These are phyloP conservation scores for Conomelus anceps DNA, from an alignment of 2,888 invertebrate genomes.

Conservation along the genomic window DNA sequence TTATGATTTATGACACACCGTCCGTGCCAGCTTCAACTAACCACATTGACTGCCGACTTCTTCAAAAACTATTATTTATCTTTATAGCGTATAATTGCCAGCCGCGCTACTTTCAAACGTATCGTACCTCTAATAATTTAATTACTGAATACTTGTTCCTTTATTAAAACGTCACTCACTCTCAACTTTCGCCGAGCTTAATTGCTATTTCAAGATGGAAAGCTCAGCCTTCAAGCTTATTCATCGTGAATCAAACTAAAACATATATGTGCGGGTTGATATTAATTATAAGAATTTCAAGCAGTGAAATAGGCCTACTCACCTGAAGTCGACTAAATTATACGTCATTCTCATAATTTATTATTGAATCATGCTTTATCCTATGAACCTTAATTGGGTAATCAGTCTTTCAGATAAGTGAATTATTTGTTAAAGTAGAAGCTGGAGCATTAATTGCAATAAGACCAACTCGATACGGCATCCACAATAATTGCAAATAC, in stretches of 20 bases:
- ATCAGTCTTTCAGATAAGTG: neutral
- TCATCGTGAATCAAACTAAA: neutral
- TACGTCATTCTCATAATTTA: neutral
- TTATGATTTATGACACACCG: neutral
- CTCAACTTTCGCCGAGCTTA: neutral
- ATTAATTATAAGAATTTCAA: neutral
- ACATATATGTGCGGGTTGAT: too few relatives aligned
- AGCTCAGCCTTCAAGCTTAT: neutral
- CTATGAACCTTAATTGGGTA: neutral
- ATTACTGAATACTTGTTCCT: neutral
- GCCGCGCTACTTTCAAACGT: neutral
- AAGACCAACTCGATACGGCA: neutral
- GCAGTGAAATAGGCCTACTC: neutral
- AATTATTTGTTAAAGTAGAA: neutral
- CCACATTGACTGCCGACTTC: neutral
- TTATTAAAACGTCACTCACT: neutral
- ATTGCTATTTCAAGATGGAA: neutral
- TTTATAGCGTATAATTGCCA: neutral
- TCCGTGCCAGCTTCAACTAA: neutral
- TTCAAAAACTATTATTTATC: neutral
- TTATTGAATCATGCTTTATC: neutral
- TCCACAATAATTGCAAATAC: neutral
- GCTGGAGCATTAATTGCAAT: neutral
- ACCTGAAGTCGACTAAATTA: neutral
- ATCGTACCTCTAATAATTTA: neutral